These are phyloP conservation scores for Coregonus clupeaformis DNA, from an alignment of 2,113 vertebrate genomes.

Conservation along the genomic window DNA sequence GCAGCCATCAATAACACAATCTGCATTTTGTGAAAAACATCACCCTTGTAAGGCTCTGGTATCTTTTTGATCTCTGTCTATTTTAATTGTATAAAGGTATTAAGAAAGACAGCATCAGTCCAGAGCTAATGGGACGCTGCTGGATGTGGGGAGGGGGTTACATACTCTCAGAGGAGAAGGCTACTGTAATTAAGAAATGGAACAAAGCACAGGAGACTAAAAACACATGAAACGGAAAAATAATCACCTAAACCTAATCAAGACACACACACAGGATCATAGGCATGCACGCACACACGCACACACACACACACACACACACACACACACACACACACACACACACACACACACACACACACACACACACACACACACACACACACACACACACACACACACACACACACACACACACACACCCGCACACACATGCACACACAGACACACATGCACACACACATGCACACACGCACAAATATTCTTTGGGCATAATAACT, in stretches of 20 bases:
- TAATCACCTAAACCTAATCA: conserved; percentile 67
- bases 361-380: too few relatives aligned
- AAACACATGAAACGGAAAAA: conserved; percentile 72
- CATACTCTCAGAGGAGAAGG: conserved; percentile 71
- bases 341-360: too few relatives aligned
- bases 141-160: conserved; percentile 59
- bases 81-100: conserved; percentile 77
- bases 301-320: neutral
- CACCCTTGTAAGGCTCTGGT: conserved; percentile 55
- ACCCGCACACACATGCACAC: too few relatives aligned
- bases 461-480: neutral
- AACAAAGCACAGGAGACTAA: conserved; percentile 72
- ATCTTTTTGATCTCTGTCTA: conserved; percentile 72
- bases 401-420: neutral
- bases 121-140: conserved; percentile 70
- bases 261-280: conserved; percentile 3
- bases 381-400: too few relatives aligned
- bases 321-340: too few relatives aligned
- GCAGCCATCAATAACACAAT: conserved; percentile 74
- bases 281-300: conserved; percentile 5
- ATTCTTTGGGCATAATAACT: neutral
- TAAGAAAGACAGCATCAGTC: conserved; percentile 49
- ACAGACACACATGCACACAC: neutral
- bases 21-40: conserved; percentile 74
- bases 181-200: conserved; percentile 76